Conservation (phyloP, 2,888 invertebrate genomes). For the Atrina japonica region DNA sequence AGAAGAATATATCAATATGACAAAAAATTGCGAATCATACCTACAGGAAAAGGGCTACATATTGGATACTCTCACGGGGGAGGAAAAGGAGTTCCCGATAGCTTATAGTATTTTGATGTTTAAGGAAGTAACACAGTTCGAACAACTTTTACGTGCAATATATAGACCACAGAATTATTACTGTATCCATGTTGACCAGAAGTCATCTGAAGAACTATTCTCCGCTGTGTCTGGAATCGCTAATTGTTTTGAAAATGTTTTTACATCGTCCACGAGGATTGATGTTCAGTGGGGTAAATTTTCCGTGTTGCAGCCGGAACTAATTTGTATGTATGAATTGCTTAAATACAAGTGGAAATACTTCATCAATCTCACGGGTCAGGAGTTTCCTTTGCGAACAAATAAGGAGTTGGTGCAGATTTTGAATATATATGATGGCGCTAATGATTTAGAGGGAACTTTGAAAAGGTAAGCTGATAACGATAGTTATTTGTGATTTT, state of each 20-base stretch:
- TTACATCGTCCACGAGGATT: constrained; percentile 58
- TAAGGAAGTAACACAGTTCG: constrained; percentile 70
- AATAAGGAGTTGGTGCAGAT: constrained; percentile 75
- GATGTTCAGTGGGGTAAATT: constrained; percentile 70
- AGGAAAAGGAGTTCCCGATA: constrained; percentile 68
- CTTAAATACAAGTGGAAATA: constrained; percentile 72
- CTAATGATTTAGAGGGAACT: constrained; percentile 72
- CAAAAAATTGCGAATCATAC: constrained; percentile 52
- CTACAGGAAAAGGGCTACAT: constrained; percentile 50
- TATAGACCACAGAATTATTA: constrained; percentile 78
- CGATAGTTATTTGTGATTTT: no score
- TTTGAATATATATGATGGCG: constrained; percentile 71
- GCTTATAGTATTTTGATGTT: constrained; percentile 74
- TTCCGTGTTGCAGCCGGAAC: constrained; percentile 70
- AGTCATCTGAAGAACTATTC: constrained; percentile 53
- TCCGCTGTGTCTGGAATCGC: constrained; percentile 56
- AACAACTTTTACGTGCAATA: constrained; percentile 71
- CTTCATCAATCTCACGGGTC: constrained; percentile 76
- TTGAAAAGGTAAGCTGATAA: constrained; percentile 55
- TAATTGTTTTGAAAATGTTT: constrained; percentile 74
- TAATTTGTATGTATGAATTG: constrained; percentile 74
- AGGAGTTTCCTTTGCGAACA: constrained; percentile 76
- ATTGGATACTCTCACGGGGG: constrained; percentile 54
- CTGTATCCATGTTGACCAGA: constrained; percentile 76
- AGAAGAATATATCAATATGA: no score